Evolutionary conservation across 2,888 invertebrate species (phyloP), one percentile per base, ranked within the genome.

Genomic region (Coenonympha arcania): DNA sequence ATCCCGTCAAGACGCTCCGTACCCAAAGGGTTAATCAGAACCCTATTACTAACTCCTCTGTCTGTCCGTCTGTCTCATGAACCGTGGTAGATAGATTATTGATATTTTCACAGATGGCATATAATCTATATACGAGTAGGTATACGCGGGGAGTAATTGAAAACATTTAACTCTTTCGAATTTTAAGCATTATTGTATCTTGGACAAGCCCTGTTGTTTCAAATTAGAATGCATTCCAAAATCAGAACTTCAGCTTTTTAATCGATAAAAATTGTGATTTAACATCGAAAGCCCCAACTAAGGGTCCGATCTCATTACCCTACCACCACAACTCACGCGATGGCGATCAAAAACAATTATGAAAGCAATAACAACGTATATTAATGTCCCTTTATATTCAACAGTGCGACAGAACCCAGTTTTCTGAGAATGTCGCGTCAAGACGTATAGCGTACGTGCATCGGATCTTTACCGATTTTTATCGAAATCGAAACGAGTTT

Each of bases 401-500:
- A 57, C 59, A 50, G 53, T 50, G 56, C 33, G 48, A 40, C 47
- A 40, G 50, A 54, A 49, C 48, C 34, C 41, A 41, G 36, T 53
- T 37, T 69, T 69, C 69, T 55, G 45, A 60, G 71, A 69, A 71
- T 54, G 53, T 58, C 41, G 45, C 50, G 52, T 24, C 13, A 24
- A 54, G 54, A 50, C 52, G 48, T 42, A 52, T 39, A 41, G 44
- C 41, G 56, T 65, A 69, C 71, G 71, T 70, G 70, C 58, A 64
- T 61, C 62, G 69, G 64, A 61, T 67, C 60, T 57, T 62, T 63
- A 65, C 65, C 68, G 71, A 71, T 73, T 69, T 65, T 68, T 69
- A 69, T 70, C 69, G 62, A 66, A 67, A 65, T 64, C 62, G 55
- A 64, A 69, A 66, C 69, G 59, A 58, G 70, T 71, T 68, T 67